Conservation (phyloP, 2,113 vertebrate genomes). For the Coreoperca whiteheadi region DNA sequence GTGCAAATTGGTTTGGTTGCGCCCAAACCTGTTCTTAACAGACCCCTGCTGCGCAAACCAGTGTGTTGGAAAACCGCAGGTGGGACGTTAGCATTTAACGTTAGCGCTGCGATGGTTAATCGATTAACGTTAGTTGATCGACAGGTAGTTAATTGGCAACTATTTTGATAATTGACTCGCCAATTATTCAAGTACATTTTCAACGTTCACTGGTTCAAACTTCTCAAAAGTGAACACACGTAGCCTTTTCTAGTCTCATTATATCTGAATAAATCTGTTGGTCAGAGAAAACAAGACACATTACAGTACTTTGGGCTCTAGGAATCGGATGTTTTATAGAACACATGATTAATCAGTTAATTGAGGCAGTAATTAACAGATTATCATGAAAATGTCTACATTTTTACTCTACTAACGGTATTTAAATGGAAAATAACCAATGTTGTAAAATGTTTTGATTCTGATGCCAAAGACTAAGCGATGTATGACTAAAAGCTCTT, state of each 20-base stretch:
- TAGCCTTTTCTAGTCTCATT: not conserved
- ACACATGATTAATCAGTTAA: not conserved
- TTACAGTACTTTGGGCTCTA: not conserved
- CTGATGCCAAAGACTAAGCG: no score
- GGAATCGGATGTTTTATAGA: not conserved
- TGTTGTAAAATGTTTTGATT: no score
- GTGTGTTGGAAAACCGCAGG: not conserved
- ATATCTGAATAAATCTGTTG: not conserved
- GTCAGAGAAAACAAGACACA: no score
- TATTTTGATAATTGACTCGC: not conserved
- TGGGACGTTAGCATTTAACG: not conserved
- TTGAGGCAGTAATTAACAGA: not conserved
- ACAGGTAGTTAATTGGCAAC: not conserved
- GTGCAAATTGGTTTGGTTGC: not conserved
- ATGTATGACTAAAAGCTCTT: not conserved
- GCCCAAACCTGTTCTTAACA: not conserved
- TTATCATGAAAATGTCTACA: no score
- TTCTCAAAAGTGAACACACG: not conserved
- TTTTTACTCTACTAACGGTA: no score
- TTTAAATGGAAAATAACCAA: no score
- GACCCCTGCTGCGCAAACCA: not conserved
- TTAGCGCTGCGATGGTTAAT: not conserved
- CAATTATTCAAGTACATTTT: not conserved
- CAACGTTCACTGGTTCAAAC: not conserved
- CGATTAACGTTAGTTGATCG: no score